Base-by-base conservation (phyloP, 2,113 vertebrate genomes). In the Oceanites oceanicus region DNA sequence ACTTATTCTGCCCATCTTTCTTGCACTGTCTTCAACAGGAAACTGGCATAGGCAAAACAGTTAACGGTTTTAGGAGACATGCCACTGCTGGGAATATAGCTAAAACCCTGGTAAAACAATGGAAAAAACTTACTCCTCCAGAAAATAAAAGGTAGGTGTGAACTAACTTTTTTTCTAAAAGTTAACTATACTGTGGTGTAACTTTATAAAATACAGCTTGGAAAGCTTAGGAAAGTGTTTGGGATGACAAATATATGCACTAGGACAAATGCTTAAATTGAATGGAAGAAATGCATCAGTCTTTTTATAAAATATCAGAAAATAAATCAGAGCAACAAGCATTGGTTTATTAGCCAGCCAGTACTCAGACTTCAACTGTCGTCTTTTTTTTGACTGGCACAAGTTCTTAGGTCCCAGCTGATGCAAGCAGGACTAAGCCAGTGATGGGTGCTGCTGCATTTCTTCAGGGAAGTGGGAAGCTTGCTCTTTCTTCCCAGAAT, bases 11-110 rank as follows among this genome's bases (percentile, higher is more conserved):
- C 13, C 19, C 5, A 17, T 81, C 63, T 85, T 79, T 77, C 47
- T 88, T 82, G 50, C 17, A 16, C 40, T 71, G 0, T 86, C 27
- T 72, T 81, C 70, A 77, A 96, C 87, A 99, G 98, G 98, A 99
- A 98, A 99, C 98, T 61, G 98, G 98, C 93, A 99, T 98, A 74
- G 98, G 98, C 22, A 99, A 99, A 98, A 96, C 95, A 1, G 98
- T 98, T 12, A 98, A 99, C 77, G 92, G 98, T 65, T 98, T 99
- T 71, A 98, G 98, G 52, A 98, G 98, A 84, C 97, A 99, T 92
- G 83, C 86, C 36, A 90, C 94, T 78, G 98, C 97, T 73, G 98
- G 99, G 52, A 98, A 97, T 81, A 25, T 99, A 73, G 98, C 98
- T 70, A 98, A 98, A 95, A 94, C 87, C 11, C 96, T 98, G 50